phyloP scores from a whole-genome alignment of 2,888 invertebrate genomes.

The Zelleria hepariella region DNA sequence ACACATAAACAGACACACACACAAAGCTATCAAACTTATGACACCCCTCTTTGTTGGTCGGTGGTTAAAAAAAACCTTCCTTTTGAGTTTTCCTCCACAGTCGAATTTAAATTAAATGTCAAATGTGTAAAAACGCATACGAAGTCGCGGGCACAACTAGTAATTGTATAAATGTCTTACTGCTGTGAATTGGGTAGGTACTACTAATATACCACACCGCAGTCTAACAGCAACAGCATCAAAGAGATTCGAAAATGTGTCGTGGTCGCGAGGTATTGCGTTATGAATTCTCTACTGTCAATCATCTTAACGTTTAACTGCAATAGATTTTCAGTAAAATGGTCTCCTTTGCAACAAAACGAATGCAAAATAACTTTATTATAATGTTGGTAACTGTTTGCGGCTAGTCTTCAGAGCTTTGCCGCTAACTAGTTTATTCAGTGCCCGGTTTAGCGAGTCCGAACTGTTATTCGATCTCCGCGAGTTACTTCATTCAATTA shows the following conservation, averaged over 20 bases:
- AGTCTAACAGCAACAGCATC: background rate
- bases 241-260: background rate
- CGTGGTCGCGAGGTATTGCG: background rate
- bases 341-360: background rate
- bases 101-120: too few relatives aligned
- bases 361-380: background rate
- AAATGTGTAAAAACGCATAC: too few relatives aligned
- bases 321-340: background rate
- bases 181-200: too few relatives aligned
- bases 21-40: too few relatives aligned
- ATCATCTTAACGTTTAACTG: too few relatives aligned
- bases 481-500: background rate
- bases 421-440: background rate
- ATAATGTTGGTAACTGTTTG: background rate
- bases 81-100: too few relatives aligned
- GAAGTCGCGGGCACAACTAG: too few relatives aligned
- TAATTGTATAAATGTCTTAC: too few relatives aligned
- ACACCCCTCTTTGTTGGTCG: too few relatives aligned
- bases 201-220: background rate
- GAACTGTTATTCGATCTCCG: background rate
- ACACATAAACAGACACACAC: too few relatives aligned
- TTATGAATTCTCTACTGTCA: background rate
- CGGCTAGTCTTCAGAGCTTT: background rate
- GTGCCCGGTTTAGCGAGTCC: background rate
- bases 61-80: too few relatives aligned